Evolutionary conservation across 1,140 invertebrate genomes (phyloP).

Genomic region (Drosophila dunni): DNA sequence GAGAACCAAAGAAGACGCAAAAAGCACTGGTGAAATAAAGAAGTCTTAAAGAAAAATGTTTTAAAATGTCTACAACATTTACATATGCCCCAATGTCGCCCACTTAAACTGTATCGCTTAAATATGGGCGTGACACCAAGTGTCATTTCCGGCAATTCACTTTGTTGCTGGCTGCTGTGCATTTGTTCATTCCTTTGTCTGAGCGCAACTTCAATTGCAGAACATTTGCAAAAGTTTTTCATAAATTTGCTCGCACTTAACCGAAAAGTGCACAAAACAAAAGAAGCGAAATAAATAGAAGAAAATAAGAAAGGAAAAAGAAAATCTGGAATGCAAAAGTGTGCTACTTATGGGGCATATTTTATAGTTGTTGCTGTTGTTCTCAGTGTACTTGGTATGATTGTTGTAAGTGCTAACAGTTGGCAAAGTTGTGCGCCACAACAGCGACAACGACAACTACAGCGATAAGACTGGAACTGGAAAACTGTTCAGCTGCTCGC

Average conservation of each 20-base stretch:
- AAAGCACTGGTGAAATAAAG: too few relatives aligned
- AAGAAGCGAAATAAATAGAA: conserved; percentile 13
- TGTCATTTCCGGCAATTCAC: background rate
- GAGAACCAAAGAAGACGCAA: too few relatives aligned
- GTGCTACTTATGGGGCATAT: conserved; percentile 70
- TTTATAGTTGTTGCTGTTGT: conserved; percentile 44
- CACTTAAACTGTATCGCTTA: background rate
- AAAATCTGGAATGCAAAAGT: conserved; percentile 62
- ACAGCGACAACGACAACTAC: conserved; percentile 20
- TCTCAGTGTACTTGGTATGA: conserved; percentile 1
- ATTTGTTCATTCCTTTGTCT: conserved; percentile 30
- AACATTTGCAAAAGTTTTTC: conserved; percentile 75
- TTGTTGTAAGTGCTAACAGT: conserved; percentile 31
- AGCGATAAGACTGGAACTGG: background rate
- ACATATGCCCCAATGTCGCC: conserved; percentile 9
- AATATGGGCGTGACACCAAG: conserved; percentile 18
- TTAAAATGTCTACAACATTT: too few relatives aligned
- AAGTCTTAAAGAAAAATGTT: too few relatives aligned
- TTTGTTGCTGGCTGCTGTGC: conserved; percentile 7
- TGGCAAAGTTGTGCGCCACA: conserved; percentile 56
- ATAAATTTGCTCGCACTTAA: conserved; percentile 77
- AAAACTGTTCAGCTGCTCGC: conserved; percentile 36
- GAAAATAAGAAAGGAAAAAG: background rate
- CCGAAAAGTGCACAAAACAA: conserved; percentile 39
- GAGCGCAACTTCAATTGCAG: conserved; percentile 60